Conservation (phyloP, 1,140 invertebrate genomes). For the Anastrepha obliqua region DNA sequence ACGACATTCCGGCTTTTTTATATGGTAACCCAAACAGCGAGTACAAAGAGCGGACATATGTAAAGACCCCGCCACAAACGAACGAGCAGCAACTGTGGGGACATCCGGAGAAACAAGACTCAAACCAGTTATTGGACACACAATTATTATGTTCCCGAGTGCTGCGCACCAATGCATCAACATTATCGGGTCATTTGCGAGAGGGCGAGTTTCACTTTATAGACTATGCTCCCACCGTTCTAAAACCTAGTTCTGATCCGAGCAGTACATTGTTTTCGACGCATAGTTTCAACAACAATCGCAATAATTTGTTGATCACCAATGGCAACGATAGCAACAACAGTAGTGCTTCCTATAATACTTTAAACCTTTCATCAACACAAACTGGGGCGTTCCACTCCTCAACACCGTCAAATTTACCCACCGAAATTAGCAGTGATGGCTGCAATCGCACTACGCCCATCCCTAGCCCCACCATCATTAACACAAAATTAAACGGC, state of each 20-base stretch:
- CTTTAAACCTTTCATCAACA: neutral
- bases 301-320: neutral
- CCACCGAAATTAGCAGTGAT: neutral
- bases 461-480: too few relatives aligned
- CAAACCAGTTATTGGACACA: neutral
- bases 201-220: neutral
- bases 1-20: neutral
- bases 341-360: too few relatives aligned
- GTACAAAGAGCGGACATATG: neutral
- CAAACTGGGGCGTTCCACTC: neutral
- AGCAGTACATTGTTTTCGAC: neutral
- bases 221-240: neutral
- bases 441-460: neutral
- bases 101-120: neutral
- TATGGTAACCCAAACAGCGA: neutral
- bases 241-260: neutral
- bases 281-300: neutral
- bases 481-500: neutral
- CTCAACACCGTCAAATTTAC: neutral
- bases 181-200: neutral
- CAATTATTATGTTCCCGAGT: neutral
- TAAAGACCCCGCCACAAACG: neutral
- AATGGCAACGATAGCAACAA: neutral
- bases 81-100: neutral
- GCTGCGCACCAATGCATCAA: neutral